Evolutionary conservation across 2,113 vertebrate genomes (phyloP), one percentile per base, ranked within the genome.

Genomic region (Barbus barbus): DNA sequence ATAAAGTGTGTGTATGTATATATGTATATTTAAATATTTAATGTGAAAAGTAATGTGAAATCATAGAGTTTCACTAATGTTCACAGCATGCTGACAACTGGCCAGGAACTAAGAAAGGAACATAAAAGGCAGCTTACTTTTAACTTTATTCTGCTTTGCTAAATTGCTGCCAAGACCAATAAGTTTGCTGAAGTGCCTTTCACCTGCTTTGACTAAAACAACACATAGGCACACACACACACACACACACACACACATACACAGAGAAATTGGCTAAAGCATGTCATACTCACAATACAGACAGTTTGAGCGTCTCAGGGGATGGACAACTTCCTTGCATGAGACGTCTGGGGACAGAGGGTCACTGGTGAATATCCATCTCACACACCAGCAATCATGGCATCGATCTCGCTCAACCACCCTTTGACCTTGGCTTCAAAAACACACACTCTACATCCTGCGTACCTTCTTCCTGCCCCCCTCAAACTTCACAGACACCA

Each of bases 361-460:
- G 87, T 89, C 86, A 85, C 80, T 9, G 71, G 53, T 81, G 82
- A 83, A 83, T 86, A 83, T 80, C 84, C 58, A 82, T 86, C 85
- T 86, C 84, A 85, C 87, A 86, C 86, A 56, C 36, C 84, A 85
- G 65, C 77, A 81, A 83, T 83, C 74, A 86, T 84, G 84, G 86
- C 67, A 87, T 86, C 78, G 87, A 90, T 87, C 84, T 51, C 51
- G 67, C 71, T 60, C 33, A 33, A 51, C 31, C 26, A 44, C 60
- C 41, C 61, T 48, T 33, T 80, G 73, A 85, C 71, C 77, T 74
- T 82, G 78, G 51, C 44, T 82, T 51, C 28, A 84, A 75, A 71
- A 84, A 84, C 82, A 87, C 46, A 65, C 41, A 58, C 74, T 51
- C 24, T 36, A 26, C 67, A 31, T 71, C 38, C 56, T 18, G 41